Percentiles rank a stretch among this genome's conserved stretches.
Evolutionary conservation across 2,888 invertebrate species (phyloP).

Genomic region (Aproaerema taeniolella): DNA sequence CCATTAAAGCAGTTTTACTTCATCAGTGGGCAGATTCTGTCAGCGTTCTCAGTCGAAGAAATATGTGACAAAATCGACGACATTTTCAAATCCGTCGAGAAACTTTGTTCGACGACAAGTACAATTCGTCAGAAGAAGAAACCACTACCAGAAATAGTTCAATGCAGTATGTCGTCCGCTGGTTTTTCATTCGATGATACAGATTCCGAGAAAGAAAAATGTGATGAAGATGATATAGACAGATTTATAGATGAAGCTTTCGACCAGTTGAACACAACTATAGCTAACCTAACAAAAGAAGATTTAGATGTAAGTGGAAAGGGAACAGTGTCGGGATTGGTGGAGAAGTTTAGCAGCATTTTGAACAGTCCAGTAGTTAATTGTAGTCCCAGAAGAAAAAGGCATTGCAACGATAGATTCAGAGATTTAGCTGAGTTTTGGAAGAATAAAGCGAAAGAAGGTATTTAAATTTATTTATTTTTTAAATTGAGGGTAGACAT

Average conservation of each 20-base stretch:
- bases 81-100: conserved; percentile 61
- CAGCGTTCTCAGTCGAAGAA: conserved; percentile 55
- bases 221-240: conserved; percentile 44
- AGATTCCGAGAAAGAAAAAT: conserved; percentile 28
- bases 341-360: conserved; percentile 51
- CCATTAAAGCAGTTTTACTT: conserved; percentile 43
- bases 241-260: conserved; percentile 62
- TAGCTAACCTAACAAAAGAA: conserved; percentile 30
- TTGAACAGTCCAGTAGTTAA: conserved; percentile 41
- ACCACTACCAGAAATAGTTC: conserved; percentile 43
- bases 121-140: conserved; percentile 42
- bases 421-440: conserved; percentile 60
- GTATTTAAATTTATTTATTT: conserved; percentile 10
- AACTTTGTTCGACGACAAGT: conserved; percentile 40
- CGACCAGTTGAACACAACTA: conserved; percentile 42
- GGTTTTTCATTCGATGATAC: conserved; percentile 59
- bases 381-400: conserved; percentile 42
- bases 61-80: conserved; percentile 59
- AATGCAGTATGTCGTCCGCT: conserved; percentile 53
- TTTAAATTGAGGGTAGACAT: conserved; percentile 14
- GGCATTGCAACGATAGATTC: conserved; percentile 49
- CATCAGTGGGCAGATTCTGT: conserved; percentile 51
- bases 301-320: not conserved
- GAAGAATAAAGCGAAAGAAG: conserved; percentile 33
- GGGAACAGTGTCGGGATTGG: conserved; percentile 56